These are phyloP conservation scores for Lycocorax pyrrhopterus DNA, from an alignment of 2,113 vertebrate genomes.

Conservation along the genomic window DNA sequence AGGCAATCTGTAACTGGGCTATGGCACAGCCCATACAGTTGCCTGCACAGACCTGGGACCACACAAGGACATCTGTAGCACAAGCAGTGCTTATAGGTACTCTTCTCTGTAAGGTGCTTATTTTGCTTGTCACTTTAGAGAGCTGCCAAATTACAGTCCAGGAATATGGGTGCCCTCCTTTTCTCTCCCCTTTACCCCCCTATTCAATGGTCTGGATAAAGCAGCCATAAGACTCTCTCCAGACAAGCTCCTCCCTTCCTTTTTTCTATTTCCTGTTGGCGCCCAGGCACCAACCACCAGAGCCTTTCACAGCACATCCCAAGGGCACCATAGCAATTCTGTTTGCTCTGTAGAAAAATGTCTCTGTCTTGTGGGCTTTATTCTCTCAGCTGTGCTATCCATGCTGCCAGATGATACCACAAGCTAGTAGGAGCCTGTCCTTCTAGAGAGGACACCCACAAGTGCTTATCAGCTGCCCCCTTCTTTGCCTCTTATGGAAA, in stretches of 20 bases:
- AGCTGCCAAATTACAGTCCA: slow-evolving; percentile 10
- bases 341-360: background rate
- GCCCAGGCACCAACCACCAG: background rate
- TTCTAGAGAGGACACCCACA: background rate
- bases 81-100: background rate
- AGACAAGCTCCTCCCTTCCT: background rate
- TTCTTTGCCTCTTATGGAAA: background rate
- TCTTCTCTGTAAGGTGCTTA: background rate
- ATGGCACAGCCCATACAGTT: background rate
- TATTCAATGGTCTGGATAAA: background rate
- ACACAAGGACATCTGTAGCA: background rate
- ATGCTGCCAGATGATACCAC: background rate
- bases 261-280: background rate
- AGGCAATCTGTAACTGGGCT: background rate
- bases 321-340: background rate
- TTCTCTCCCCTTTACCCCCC: background rate
- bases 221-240: background rate
- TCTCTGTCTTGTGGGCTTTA: background rate
- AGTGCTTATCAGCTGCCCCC: background rate
- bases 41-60: background rate
- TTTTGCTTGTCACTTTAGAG: background rate
- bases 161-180: background rate
- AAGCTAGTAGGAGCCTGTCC: background rate
- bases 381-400: background rate
- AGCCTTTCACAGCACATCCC: background rate